Base-by-base conservation (phyloP, 2,888 invertebrate genomes). In the Siphonodentalium dalli region DNA sequence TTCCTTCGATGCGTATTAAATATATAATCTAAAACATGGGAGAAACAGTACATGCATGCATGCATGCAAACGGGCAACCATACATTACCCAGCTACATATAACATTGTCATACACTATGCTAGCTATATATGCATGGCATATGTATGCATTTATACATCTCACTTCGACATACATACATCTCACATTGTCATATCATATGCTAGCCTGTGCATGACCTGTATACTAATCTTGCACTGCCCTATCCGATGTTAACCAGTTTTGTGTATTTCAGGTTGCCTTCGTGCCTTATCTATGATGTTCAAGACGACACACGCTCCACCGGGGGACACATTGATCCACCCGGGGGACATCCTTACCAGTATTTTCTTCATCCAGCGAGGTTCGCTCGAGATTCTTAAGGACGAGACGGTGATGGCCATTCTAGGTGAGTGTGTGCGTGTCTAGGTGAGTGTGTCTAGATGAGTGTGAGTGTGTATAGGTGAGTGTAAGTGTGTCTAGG, bases 251-350 rank as follows among this genome's bases (percentile, higher is more conserved):
- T n/a, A 7, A 20, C 20, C 18, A 8, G 3, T 39, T 9, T 23
- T 44, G 21, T 23, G 26, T 20, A 31, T 53, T 63, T 23, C 67
- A 80, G 80, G 80, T 35, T 80, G 80, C 58, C 55, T 80, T 26
- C 68, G 81, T 53, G 75, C 77, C 26, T 65, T 82, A 54, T 78
- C 80, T 26, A 66, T 77, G 62, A 81, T 78, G 64, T 82, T 82
- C 54, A 78, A 76, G 58, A 74, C 81, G 9, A 80, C 80, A 9
- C 81, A 82, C 63, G 81, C 81, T 46, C 81, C 81, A 1, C 81
- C 81, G 24, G 80, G 80, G 0, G 81, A 82, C 61, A 81, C 81
- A 0, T 58, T 82, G 27, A 74, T 82, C 47, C 82, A 82, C 60
- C 79, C 80, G 27, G 82, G 82, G 3, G 82, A 82, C 58, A 77